phyloP scores from a whole-genome alignment of 2,113 vertebrate genomes.

The Bagarius yarrelli region DNA sequence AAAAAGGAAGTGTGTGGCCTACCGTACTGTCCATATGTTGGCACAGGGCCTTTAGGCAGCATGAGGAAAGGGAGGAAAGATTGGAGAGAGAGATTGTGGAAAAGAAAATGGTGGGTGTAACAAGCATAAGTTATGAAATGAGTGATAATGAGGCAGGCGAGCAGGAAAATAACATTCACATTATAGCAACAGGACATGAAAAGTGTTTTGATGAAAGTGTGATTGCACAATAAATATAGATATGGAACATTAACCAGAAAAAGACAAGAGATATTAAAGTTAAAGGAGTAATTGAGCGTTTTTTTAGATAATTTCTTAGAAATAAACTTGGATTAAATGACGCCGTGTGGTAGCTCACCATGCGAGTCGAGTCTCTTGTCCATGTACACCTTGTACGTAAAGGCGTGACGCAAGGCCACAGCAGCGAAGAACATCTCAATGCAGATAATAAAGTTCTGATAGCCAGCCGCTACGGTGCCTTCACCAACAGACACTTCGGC shows the following conservation, averaged over 20 bases:
- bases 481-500: conserved; percentile 85
- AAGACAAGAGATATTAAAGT: background rate
- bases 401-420: conserved; percentile 87
- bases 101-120: background rate
- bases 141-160: conserved; percentile 7
- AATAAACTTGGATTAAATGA: background rate
- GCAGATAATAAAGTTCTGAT: conserved; percentile 98
- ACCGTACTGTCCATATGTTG: conserved; percentile 89
- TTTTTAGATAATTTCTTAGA: background rate
- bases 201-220: background rate
- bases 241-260: conserved; percentile 16
- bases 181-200: conserved; percentile 16
- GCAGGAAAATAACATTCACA: background rate
- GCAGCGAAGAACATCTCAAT: conserved; percentile 98
- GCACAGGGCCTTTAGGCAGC: conserved; percentile 77
- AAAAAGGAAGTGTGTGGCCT: conserved; percentile 65
- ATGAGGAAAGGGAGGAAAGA: conserved; percentile 41
- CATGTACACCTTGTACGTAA: conserved; percentile 89
- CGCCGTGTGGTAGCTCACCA: conserved; percentile 69
- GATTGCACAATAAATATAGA: background rate
- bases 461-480: conserved; percentile 93
- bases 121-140: background rate
- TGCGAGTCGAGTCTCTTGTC: conserved; percentile 90
- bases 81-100: background rate
- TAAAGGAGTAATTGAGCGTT: background rate